Conservation (phyloP, 2,888 invertebrate genomes). For the Rhagium mordax region DNA sequence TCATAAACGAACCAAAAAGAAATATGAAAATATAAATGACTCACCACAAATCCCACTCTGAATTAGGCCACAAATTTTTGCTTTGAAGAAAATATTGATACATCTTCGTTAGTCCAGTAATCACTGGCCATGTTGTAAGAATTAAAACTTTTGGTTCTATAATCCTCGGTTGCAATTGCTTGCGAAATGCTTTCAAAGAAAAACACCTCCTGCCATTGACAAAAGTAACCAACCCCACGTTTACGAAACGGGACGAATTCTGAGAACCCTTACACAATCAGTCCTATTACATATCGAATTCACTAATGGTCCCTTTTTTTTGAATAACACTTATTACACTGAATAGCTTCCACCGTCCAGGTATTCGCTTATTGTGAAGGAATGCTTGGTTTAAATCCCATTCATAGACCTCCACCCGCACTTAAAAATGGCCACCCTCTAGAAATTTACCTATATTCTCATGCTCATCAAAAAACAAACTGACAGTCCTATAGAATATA, state of each 20-base stretch:
- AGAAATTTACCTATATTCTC: constrained; percentile 51
- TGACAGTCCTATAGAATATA: constrained; percentile 56
- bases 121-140: no score
- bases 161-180: no score
- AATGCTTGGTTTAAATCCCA: constrained; percentile 21
- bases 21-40: no score
- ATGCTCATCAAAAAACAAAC: constrained; percentile 55
- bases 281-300: constrained; percentile 47
- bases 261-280: constrained; percentile 45
- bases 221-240: constrained; percentile 27
- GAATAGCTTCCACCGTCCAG: constrained; percentile 37
- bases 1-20: no score
- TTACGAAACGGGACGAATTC: constrained; percentile 20
- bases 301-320: constrained; percentile 49
- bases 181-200: constrained; percentile 34
- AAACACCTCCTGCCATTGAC: constrained; percentile 35
- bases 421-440: constrained; percentile 43
- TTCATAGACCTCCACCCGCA: constrained; percentile 44
- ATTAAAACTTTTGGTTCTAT: no score
- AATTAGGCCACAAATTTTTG: no score
- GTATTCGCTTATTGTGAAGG: constrained; percentile 37
- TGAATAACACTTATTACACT: constrained; percentile 45
- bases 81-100: no score
- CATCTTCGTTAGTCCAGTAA: no score
- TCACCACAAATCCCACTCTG: no score